Base-by-base conservation (phyloP, 2,888 invertebrate species). In the Rhingia campestris region DNA sequence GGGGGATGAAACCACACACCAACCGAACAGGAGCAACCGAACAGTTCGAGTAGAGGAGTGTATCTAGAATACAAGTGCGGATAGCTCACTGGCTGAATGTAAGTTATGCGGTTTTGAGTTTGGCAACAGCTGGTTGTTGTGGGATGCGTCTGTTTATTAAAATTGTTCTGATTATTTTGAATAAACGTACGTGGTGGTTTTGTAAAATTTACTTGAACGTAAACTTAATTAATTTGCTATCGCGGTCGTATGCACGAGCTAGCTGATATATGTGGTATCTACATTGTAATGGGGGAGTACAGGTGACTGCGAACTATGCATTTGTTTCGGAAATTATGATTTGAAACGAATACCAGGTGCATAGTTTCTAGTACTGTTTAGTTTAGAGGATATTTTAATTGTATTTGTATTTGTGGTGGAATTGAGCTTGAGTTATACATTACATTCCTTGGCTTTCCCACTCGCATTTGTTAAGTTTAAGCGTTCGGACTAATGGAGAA, bases 151-250 rank as follows among this genome's bases (percentile, higher is more conserved):
- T 64, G 63, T 75, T 53, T 76, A 76, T 76, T 76, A 76, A 76
- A 76, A 61, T 61, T 39, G 54, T 37, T 76, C 53, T 76, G 54
- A 76, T 76, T 76, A 53, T 61, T 76, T 76, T 22, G 76, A 61
- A 69, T 69, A 76, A 22, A 41, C 6, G 32, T 30, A 43, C 37
- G 32, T 45, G 30, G 67, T 69, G 75, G 75, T 67, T 51, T 33
- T 6, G 39, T 47, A 10, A 75, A 76, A 61, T 37, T 69, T 53
- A 39, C 59, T 69, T 67, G 12, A 51, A 51, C 49, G 37, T 51
- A 61, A 76, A 69, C 61, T 76, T 69, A 76, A 76, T 76, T 76
- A 76, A 76, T 76, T 76, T 67, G 51, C 66, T 33, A 49, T 49
- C n/a, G 39, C 54, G 56, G 43, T 35, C 30, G 30, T 41, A 41